phyloP scores from a whole-genome alignment of 2,888 invertebrate genomes.

The Chorisops tibialis region DNA sequence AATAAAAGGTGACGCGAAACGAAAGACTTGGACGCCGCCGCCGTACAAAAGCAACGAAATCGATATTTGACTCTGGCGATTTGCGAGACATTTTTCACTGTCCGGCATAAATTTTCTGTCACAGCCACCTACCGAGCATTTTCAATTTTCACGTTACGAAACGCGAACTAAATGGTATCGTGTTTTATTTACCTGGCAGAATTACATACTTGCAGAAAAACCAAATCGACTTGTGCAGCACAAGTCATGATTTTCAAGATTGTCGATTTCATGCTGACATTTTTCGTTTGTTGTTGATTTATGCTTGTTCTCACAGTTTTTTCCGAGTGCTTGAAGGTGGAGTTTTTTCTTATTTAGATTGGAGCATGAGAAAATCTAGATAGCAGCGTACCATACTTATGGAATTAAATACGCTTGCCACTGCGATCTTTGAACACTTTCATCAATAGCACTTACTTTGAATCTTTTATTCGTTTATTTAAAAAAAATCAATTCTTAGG shows the following conservation, averaged over 20 bases:
- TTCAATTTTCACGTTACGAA: conserved; percentile 18
- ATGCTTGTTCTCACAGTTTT: too few species aligned
- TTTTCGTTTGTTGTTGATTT: not conserved
- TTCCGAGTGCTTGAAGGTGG: too few species aligned
- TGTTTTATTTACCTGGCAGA: not conserved
- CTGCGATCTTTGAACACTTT: too few species aligned
- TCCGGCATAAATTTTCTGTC: conserved; percentile 7
- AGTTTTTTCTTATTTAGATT: too few species aligned
- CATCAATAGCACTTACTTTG: too few species aligned
- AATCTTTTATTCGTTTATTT: too few species aligned
- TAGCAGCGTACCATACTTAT: too few species aligned
- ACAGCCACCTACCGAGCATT: conserved; percentile 8
- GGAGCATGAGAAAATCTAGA: too few species aligned
- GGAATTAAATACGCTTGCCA: too few species aligned
- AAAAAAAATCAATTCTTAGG: too few species aligned
- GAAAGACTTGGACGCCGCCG: conserved; percentile 11
- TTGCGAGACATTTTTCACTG: conserved; percentile 10
- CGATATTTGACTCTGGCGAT: conserved; percentile 10
- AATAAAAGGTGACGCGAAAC: conserved; percentile 19
- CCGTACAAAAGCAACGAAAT: conserved; percentile 1
- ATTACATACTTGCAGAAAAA: conserved; percentile 1
- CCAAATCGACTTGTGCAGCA: not conserved
- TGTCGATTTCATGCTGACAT: conserved; percentile 2
- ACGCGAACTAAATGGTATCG: conserved; percentile 11
- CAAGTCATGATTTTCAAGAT: conserved; percentile 17